Evolutionary conservation across 2,797 vertebrate species (phyloP).

Genomic region (Pampus argenteus): DNA sequence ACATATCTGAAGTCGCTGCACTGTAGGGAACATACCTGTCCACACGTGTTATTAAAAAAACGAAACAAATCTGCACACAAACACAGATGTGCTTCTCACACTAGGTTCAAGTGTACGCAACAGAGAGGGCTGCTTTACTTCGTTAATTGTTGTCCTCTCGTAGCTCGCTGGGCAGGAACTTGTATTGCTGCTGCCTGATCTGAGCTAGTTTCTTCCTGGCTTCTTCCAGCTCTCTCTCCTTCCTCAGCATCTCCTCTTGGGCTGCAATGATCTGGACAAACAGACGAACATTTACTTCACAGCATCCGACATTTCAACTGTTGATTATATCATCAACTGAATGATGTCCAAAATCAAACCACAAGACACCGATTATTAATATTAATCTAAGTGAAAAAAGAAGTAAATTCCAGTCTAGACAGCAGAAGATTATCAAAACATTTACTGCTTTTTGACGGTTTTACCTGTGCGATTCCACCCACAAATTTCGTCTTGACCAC

Average conservation of each 20-base stretch:
- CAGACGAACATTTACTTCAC: not conserved
- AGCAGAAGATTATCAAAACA: not conserved
- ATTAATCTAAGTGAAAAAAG: not conserved
- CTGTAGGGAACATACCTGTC: conserved; percentile 27
- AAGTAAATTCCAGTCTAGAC: not conserved
- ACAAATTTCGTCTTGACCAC: conserved; percentile 99
- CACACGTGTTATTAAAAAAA: conserved; percentile 27
- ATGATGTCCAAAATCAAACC: too few species aligned
- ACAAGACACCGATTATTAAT: too few species aligned
- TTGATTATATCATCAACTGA: too few species aligned
- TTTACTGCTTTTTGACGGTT: conserved; percentile 9
- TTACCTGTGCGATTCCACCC: conserved; percentile 97
- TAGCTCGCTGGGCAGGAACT: conserved; percentile 96
- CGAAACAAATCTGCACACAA: conserved; percentile 26
- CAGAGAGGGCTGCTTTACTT: not conserved
- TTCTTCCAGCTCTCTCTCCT: conserved; percentile 97
- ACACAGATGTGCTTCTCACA: conserved; percentile 35
- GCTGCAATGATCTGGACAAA: conserved; percentile 94
- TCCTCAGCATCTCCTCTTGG: conserved; percentile 98
- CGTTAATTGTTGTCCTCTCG: conserved; percentile 93
- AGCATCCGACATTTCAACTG: not conserved
- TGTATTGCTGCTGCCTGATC: conserved; percentile 99
- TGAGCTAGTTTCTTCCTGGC: conserved; percentile 97
- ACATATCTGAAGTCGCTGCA: conserved; percentile 29
- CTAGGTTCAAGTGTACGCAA: conserved; percentile 4